phyloP scores from a whole-genome alignment of 1,140 invertebrate genomes.

The Drosophila nasuta region DNA sequence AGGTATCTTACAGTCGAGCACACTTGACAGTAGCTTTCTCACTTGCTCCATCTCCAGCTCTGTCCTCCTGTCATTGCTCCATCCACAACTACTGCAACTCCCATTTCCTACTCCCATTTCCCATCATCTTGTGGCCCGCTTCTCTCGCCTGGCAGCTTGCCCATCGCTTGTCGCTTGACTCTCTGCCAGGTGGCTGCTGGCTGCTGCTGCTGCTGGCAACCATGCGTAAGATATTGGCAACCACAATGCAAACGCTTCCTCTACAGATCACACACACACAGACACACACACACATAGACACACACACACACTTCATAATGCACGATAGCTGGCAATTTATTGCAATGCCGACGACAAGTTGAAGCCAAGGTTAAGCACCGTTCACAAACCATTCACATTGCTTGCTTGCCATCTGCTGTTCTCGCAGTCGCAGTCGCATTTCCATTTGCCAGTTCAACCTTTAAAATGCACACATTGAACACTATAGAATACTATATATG shows the following conservation, averaged over 20 bases:
- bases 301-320: constrained; percentile 41
- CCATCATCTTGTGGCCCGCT: background rate
- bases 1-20: too few relatives aligned
- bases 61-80: too few relatives aligned
- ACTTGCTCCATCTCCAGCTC: too few relatives aligned
- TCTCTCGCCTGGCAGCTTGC: constrained; percentile 22
- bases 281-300: too few relatives aligned
- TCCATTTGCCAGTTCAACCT: background rate
- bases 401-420: constrained; percentile 9
- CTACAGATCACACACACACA: background rate
- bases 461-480: background rate
- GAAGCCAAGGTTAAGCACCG: constrained; percentile 40
- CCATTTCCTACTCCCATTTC: background rate
- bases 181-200: constrained; percentile 10
- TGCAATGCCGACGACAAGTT: constrained; percentile 35
- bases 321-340: constrained; percentile 50
- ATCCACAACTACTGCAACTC: background rate
- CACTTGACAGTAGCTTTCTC: too few relatives aligned
- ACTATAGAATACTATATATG: too few relatives aligned
- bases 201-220: constrained; percentile 12
- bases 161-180: constrained; percentile 7
- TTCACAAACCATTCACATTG: constrained; percentile 24
- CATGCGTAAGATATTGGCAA: constrained; percentile 59
- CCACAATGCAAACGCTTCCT: constrained; percentile 42
- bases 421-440: background rate